Evolutionary conservation across 2,888 invertebrate genomes (phyloP).

Genomic region (Gymnocheta viridis): DNA sequence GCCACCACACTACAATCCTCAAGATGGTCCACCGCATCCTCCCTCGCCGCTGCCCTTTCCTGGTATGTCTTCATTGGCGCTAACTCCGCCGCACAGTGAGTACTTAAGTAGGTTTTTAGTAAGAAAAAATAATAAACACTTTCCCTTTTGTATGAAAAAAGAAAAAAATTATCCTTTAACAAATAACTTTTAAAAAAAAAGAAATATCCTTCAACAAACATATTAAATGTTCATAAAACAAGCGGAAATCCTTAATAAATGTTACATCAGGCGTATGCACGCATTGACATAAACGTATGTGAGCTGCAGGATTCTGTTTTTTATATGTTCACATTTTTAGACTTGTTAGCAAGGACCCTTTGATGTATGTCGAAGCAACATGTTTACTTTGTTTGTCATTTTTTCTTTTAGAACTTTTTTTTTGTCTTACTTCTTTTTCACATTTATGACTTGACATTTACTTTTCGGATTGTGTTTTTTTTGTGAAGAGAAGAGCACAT

Average conservation of each 20-base stretch:
- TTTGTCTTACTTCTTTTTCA: slow-evolving; percentile 41
- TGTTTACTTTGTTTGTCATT: slow-evolving; percentile 72
- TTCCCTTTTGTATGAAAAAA: slow-evolving; percentile 33
- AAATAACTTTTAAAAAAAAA: slow-evolving; percentile 25
- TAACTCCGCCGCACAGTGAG: slow-evolving; percentile 93
- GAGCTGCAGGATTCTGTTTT: background rate
- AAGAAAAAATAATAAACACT: slow-evolving; percentile 55
- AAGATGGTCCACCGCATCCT: slow-evolving; percentile 83
- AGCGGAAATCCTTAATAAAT: slow-evolving; percentile 76
- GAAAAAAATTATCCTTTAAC: slow-evolving; percentile 22
- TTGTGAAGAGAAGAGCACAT: background rate
- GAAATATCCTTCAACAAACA: slow-evolving; percentile 59
- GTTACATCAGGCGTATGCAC: slow-evolving; percentile 24
- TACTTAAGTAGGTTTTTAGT: slow-evolving; percentile 75
- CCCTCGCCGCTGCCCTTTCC: slow-evolving; percentile 87
- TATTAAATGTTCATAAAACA: slow-evolving; percentile 68
- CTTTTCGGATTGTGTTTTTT: slow-evolving; percentile 61
- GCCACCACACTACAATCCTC: slow-evolving; percentile 81
- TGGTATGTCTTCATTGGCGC: slow-evolving; percentile 88
- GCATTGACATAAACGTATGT: slow-evolving; percentile 62
- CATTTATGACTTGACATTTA: slow-evolving; percentile 67
- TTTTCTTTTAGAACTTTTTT: slow-evolving; percentile 46
- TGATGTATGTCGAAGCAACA: slow-evolving; percentile 68
- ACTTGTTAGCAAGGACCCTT: slow-evolving; percentile 37
- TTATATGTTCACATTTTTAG: background rate